These are phyloP conservation scores for Numida meleagris DNA, from an alignment of 2,113 vertebrate genomes.

Conservation along the genomic window DNA sequence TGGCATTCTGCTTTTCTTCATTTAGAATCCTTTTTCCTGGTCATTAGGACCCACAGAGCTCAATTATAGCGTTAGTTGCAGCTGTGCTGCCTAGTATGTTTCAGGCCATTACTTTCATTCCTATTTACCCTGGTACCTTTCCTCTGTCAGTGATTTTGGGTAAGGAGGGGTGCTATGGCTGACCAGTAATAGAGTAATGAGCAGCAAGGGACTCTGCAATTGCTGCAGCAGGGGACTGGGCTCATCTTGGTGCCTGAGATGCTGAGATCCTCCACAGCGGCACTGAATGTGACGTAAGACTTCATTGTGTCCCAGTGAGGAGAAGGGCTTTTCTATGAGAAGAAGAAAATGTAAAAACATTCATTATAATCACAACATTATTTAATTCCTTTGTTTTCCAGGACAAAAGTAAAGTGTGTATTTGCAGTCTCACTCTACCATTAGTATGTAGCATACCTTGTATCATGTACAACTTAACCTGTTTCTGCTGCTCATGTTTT, in stretches of 20 bases:
- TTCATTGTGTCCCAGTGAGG: neutral
- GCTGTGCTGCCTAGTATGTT: neutral
- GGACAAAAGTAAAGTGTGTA: neutral
- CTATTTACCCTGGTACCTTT: neutral
- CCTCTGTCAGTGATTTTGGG: neutral
- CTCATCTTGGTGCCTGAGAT: neutral
- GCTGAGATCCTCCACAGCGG: neutral
- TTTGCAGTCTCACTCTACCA: neutral
- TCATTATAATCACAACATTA: neutral
- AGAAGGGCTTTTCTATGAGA: neutral
- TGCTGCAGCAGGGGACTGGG: neutral
- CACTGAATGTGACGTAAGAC: neutral
- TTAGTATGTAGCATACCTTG: neutral
- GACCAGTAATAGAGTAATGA: no score
- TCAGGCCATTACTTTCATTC: neutral
- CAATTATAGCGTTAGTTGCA: neutral
- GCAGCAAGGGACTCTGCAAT: neutral
- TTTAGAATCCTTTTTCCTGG: neutral
- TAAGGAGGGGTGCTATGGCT: no score
- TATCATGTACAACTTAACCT: neutral
- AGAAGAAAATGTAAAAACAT: neutral
- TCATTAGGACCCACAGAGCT: neutral
- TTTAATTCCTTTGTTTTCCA: neutral
- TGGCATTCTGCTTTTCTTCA: neutral
- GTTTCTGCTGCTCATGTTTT: neutral